Conservation (phyloP, 2,113 vertebrate genomes). For the Naja naja region DNA sequence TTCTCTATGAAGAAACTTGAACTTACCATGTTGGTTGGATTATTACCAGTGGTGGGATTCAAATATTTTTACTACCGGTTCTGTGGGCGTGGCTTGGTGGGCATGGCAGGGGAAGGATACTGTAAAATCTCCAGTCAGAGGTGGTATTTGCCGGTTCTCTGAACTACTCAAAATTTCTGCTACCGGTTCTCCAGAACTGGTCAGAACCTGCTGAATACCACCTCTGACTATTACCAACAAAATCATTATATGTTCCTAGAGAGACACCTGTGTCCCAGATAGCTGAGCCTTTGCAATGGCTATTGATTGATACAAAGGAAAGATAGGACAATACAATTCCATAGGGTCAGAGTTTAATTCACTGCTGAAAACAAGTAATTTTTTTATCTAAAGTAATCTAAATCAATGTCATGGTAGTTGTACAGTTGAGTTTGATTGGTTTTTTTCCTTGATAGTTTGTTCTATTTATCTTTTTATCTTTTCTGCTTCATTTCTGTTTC, state of each 20-base stretch:
- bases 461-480: neutral
- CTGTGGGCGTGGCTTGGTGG: no score
- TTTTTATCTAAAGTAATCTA: neutral
- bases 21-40: neutral
- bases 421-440: neutral
- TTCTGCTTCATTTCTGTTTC: neutral
- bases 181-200: no score
- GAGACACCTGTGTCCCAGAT: neutral
- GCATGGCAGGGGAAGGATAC: no score
- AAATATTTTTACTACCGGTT: no score
- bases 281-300: neutral
- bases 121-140: no score
- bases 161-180: no score
- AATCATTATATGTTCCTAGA: neutral
- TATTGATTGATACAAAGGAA: neutral
- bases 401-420: neutral
- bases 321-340: neutral
- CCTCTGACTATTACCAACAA: neutral
- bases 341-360: neutral
- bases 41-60: no score
- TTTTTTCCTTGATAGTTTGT: neutral
- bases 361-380: neutral
- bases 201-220: no score
- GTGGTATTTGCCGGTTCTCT: no score
- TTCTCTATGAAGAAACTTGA: neutral